These are phyloP conservation scores for Clunio marinus DNA, from an alignment of 2,888 invertebrate genomes.

Conservation along the genomic window DNA sequence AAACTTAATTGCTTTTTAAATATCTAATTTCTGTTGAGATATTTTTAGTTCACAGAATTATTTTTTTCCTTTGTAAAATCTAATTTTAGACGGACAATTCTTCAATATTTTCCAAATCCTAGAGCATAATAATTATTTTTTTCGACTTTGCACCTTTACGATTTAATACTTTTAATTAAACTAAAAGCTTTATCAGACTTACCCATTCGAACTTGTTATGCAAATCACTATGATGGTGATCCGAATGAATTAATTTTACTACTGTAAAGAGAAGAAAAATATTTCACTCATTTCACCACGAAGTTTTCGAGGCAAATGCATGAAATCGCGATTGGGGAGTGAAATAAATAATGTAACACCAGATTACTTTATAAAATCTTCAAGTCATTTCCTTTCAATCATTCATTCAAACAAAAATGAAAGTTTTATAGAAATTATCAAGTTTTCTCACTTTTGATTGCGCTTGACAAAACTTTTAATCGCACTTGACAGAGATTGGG, in stretches of 20 bases:
- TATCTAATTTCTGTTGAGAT: not conserved
- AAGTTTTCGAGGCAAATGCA: not conserved
- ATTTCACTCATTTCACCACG: not conserved
- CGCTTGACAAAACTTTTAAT: no score
- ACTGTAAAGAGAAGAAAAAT: not conserved
- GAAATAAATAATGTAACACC: no score
- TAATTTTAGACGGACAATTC: constrained; percentile 14
- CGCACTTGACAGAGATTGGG: no score
- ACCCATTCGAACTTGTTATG: constrained; percentile 20
- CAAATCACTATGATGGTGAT: not conserved
- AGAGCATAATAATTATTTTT: not conserved
- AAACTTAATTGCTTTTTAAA: not conserved
- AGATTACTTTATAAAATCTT: no score
- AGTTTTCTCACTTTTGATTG: no score
- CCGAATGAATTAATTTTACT: not conserved
- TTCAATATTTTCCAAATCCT: not conserved
- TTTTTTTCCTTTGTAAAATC: constrained; percentile 8
- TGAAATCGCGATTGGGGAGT: no score
- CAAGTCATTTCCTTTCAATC: no score
- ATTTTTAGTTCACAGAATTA: not conserved
- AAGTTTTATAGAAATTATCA: no score
- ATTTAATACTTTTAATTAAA: not conserved
- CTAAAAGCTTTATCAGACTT: constrained; percentile 18
- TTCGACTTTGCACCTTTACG: not conserved
- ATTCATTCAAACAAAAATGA: no score